Evolutionary conservation across 2,797 vertebrate genomes (phyloP).

Genomic region (Phylloscopus collybita): DNA sequence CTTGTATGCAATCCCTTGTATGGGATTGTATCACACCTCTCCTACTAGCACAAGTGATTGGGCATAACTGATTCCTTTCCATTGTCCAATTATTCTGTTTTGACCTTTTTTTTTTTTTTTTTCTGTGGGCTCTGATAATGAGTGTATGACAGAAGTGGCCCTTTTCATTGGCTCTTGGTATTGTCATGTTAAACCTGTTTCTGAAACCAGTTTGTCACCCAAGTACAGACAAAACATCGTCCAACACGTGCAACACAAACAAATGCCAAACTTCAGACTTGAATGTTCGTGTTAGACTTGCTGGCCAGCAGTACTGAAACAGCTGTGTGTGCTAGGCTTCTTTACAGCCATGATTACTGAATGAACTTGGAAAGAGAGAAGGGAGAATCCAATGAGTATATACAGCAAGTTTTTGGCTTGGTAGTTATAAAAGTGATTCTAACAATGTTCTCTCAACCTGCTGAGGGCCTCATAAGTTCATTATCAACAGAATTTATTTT

Average conservation of each 20-base stretch:
- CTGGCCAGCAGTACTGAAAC: not conserved
- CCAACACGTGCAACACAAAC: not conserved
- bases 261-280: not conserved
- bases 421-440: not conserved
- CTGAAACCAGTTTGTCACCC: not conserved
- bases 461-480: not conserved
- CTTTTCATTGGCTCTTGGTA: not conserved
- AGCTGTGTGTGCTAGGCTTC: not conserved
- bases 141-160: not conserved
- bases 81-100: not conserved
- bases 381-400: not conserved
- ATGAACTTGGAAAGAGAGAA: not conserved
- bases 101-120: not conserved
- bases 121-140: not conserved
- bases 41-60: not conserved
- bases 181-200: not conserved
- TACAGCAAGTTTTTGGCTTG: not conserved
- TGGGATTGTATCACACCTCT: not conserved
- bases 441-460: not conserved
- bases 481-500: not conserved
- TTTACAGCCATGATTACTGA: not conserved
- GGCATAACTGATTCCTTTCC: not conserved
- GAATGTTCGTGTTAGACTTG: not conserved
- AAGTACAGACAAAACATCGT: not conserved
- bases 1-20: not conserved